Evolutionary conservation across 35 echinoderm and acorn worm species (phyloP), one percentile per base, ranked within the genome.

Genomic region (Patiria miniata): DNA sequence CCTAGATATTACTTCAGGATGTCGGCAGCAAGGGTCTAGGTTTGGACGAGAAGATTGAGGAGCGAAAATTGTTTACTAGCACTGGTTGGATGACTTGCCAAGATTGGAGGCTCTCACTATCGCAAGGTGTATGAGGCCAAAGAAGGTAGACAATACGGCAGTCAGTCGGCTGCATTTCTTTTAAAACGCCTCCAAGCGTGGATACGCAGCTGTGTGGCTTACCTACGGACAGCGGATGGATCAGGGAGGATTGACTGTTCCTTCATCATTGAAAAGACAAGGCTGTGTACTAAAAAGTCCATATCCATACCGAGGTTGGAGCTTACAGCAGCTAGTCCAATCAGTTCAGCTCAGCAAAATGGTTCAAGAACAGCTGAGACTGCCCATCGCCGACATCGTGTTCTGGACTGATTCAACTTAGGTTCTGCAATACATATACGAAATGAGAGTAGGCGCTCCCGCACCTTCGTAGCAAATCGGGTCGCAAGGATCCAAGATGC

Each of bases 361-460:
- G n/a, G n/a, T n/a, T n/a, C n/a, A n/a, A 26, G 38, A 38, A 82
- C 80, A 93, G 65, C 56, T 93, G 61, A 33, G 29, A 14, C 28
- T 39, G n/a, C 16, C 22, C 47, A 53, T 79, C 22, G 22, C 77
- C 6, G 38, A 79, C 19, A 37, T 36, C 59, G 36, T 42, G 15
- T 90, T 86, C 56, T 94, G 93, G 93, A 95, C 93, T 21, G 93
- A 95, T 36, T 81, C 77, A 58, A 95, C 84, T n/a, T 19, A 78
- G 68, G 88, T 95, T 0, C 91, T 95, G 8, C 82, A 52, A 37
- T 95, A 87, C 61, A 87, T 91, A 17, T 5, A 79, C 17, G 83
- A 95, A 77, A 79, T 42, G 85, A 9, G n/a, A n/a, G n/a, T n/a
- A n/a, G n/a, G n/a, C n/a, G n/a, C n/a, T n/a, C n/a, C n/a, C n/a